phyloP scores from a whole-genome alignment of 2,113 vertebrate genomes.

The Solea senegalensis region DNA sequence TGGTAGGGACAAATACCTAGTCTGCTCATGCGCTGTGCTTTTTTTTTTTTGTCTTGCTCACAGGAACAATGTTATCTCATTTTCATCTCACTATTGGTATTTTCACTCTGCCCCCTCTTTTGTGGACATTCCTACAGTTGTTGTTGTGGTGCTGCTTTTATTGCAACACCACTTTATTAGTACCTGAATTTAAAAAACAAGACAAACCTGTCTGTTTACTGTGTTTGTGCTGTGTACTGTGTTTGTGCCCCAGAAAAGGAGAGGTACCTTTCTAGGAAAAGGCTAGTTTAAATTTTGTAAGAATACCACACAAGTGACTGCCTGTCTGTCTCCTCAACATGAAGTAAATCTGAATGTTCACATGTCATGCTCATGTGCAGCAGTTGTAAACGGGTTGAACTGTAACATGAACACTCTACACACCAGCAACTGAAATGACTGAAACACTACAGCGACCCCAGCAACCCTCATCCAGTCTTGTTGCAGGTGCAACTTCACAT shows the following conservation, averaged over 20 bases:
- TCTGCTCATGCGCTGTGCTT: conserved; percentile 60
- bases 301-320: conserved; percentile 24
- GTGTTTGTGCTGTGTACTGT: neutral
- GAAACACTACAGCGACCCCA: too few relatives aligned
- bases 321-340: neutral
- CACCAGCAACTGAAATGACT: neutral
- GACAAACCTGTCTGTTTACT: neutral
- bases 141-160: neutral
- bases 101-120: conserved; percentile 4
- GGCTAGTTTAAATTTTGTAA: conserved; percentile 33
- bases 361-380: neutral
- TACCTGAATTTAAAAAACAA: too few relatives aligned
- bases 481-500: conserved; percentile 24
- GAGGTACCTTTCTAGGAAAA: conserved; percentile 31
- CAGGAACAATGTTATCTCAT: conserved; percentile 69
- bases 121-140: conserved; percentile 37
- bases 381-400: neutral
- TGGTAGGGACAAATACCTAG: conserved; percentile 40
- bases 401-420: conserved; percentile 1
- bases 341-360: conserved; percentile 8
- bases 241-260: neutral
- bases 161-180: too few relatives aligned
- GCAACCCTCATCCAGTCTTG: neutral
- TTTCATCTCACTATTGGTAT: conserved; percentile 41
- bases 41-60: conserved; percentile 66